phyloP scores from a whole-genome alignment of 2,113 vertebrate genomes.

The Garra rufa region DNA sequence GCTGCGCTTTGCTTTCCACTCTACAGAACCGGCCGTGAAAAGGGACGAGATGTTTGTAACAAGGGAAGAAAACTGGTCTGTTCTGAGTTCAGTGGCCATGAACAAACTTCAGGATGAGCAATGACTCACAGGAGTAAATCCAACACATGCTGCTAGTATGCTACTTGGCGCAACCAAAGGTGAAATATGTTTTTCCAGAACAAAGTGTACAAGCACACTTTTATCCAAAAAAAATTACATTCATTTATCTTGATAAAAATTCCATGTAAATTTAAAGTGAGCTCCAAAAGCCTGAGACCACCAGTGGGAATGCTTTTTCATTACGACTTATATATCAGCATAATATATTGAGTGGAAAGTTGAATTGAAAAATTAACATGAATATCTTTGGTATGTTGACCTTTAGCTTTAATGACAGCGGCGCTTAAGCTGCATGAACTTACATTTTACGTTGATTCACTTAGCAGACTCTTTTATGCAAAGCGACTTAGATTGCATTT shows the following conservation, averaged over 20 bases:
- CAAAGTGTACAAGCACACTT: constrained; percentile 5
- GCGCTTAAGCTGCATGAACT: not conserved
- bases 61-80: constrained; percentile 22
- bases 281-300: constrained; percentile 8
- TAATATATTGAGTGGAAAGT: constrained; percentile 14
- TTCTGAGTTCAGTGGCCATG: constrained; percentile 37
- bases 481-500: not conserved
- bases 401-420: not conserved
- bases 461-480: not conserved
- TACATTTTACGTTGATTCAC: not conserved
- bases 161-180: not conserved
- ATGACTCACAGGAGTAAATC: constrained; percentile 25
- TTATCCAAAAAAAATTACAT: not conserved
- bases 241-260: constrained; percentile 22
- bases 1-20: constrained; percentile 49
- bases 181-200: constrained; percentile 29
- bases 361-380: constrained; percentile 1
- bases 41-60: constrained; percentile 16
- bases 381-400: not conserved
- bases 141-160: constrained; percentile 9
- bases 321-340: constrained; percentile 4
- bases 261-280: not conserved
- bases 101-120: constrained; percentile 22
- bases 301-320: constrained; percentile 3
- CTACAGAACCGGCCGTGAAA: constrained; percentile 45